A percentile compares a stretch with the other conserved stretches of the same genome.
Conservation (phyloP, 2,113 vertebrate species). For the Ginglymostoma cirratum region DNA sequence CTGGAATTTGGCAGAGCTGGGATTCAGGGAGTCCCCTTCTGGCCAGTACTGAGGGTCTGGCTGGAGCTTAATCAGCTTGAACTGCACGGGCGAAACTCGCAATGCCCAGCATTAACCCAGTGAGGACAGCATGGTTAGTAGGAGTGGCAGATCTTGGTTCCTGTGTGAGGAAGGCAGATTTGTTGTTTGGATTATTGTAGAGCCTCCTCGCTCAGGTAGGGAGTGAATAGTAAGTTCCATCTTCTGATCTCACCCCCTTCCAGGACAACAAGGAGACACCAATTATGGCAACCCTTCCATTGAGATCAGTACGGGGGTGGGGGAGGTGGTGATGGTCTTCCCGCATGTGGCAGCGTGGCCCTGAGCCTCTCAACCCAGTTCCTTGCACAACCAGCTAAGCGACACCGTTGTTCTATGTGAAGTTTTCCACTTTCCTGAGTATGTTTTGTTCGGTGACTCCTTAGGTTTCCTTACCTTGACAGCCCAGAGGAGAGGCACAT, state of each 20-base stretch:
- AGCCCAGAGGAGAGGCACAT: conserved; percentile 85
- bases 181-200: not conserved
- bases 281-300: not conserved
- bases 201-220: not conserved
- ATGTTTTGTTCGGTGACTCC: conserved; percentile 38
- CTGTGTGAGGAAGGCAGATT: not conserved
- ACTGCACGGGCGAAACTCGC: not conserved
- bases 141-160: not conserved
- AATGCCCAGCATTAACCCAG: not conserved
- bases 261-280: not conserved
- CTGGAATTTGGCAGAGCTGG: not conserved
- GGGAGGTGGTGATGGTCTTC: too few species aligned
- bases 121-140: not conserved
- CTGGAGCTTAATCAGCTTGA: not conserved
- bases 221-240: not conserved
- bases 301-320: not conserved
- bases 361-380: not conserved
- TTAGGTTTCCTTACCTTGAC: conserved; percentile 88
- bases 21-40: not conserved
- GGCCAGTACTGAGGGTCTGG: not conserved
- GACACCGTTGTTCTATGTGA: not conserved
- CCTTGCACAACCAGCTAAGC: not conserved
- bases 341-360: not conserved
- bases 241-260: not conserved
- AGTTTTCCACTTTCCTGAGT: too few species aligned